Evolutionary conservation across 2,888 invertebrate genomes (phyloP).

Genomic region (Chrysotoxum bicinctum): DNA sequence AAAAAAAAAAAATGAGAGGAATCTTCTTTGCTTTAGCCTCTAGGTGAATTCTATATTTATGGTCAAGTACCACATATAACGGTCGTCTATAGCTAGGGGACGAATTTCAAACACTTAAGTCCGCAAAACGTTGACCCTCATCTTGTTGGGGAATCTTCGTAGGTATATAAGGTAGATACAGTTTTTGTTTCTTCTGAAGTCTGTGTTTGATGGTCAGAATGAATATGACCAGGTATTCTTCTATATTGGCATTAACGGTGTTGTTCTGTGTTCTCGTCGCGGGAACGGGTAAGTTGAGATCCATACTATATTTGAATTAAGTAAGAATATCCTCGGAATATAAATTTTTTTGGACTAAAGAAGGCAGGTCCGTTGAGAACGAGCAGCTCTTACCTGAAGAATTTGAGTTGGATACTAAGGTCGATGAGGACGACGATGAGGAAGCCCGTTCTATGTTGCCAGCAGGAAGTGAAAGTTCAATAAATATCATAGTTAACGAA

Average conservation of each 20-base stretch:
- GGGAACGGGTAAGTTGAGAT: conserved; percentile 42
- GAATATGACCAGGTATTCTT: conserved; percentile 42
- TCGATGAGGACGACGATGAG: neutral
- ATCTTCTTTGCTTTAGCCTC: conserved; percentile 42
- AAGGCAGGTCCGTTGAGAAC: conserved; percentile 15
- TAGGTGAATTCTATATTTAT: conserved; percentile 48
- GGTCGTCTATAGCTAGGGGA: conserved; percentile 40
- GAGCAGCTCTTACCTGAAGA: neutral
- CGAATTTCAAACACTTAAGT: conserved; percentile 31
- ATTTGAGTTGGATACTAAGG: neutral
- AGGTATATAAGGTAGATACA: conserved; percentile 48
- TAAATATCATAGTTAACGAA: no score
- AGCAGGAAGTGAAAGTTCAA: neutral
- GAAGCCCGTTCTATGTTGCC: neutral
- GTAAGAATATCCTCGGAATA: neutral
- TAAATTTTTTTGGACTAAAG: neutral
- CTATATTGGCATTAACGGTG: conserved; percentile 10
- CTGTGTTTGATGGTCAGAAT: conserved; percentile 25
- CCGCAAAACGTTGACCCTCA: conserved; percentile 60
- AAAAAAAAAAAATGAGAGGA: conserved; percentile 26
- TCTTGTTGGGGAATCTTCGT: conserved; percentile 3
- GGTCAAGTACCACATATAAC: conserved; percentile 61
- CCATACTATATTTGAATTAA: neutral
- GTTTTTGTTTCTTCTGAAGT: conserved; percentile 32
- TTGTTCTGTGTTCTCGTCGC: conserved; percentile 10